Percentiles rank a stretch among this genome's conserved stretches.
These are phyloP conservation scores for Microcebus jonahi DNA, from an alignment of 2,113 vertebrate genomes.

Conservation along the genomic window DNA sequence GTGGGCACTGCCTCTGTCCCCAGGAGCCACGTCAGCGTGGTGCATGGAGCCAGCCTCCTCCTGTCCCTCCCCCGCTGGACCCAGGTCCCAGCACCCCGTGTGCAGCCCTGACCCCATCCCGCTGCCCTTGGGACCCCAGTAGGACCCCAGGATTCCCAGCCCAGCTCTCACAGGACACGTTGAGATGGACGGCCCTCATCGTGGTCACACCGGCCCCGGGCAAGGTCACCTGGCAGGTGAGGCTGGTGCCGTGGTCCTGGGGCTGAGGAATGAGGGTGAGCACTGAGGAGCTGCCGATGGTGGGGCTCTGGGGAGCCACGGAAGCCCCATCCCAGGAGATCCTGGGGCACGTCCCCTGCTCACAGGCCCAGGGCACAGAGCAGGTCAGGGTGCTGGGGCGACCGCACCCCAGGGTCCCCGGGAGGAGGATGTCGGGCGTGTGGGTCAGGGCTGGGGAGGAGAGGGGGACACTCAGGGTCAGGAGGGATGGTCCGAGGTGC, in stretches of 20 bases:
- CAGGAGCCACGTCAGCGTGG: background rate
- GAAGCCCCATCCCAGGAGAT: background rate
- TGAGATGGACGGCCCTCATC: too few relatives aligned
- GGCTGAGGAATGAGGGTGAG: background rate
- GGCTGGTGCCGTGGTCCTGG: background rate
- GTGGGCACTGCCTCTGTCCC: background rate
- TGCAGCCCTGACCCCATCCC: too few relatives aligned
- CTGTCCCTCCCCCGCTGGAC: too few relatives aligned
- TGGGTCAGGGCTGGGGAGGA: background rate
- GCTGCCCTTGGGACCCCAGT: too few relatives aligned
- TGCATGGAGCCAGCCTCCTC: too few relatives aligned
- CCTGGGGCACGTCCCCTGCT: background rate
- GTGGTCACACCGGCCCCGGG: accelerated
- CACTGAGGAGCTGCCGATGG: background rate
- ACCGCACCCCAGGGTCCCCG: background rate
- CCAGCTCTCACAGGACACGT: too few relatives aligned
- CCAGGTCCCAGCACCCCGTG: too few relatives aligned
- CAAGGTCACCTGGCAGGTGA: too few relatives aligned
- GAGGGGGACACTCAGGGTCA: background rate
- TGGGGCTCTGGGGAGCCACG: background rate
- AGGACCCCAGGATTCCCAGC: too few relatives aligned
- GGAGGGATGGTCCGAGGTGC: accelerated
- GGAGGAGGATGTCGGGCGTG: background rate
- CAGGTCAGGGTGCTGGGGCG: conserved; percentile 11
- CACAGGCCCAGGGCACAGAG: conserved; percentile 19